Percentiles rank a stretch among this genome's conserved stretches.
Evolutionary conservation across 2,113 vertebrate species (phyloP).

Genomic region (Lates calcarifer): DNA sequence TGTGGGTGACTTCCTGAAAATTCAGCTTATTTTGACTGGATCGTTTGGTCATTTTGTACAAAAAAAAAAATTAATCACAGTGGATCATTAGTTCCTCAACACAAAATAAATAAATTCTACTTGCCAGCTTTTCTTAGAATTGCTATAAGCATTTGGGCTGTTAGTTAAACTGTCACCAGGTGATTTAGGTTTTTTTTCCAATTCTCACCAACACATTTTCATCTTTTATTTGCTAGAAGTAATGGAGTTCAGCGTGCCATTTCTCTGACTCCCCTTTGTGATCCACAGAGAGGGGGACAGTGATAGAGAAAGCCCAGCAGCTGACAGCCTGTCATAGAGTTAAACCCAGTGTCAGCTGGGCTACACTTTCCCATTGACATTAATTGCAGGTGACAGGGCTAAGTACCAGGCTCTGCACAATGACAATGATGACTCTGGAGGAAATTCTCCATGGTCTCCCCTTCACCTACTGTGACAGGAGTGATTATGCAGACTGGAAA

Average conservation of each 20-base stretch:
- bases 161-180: background rate
- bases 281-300: slow-evolving; percentile 39
- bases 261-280: slow-evolving; percentile 35
- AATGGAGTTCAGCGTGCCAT: background rate
- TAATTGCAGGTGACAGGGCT: slow-evolving; percentile 84
- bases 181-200: background rate
- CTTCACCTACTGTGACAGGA: slow-evolving; percentile 72
- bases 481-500: slow-evolving; percentile 73
- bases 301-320: slow-evolving; percentile 42
- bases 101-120: background rate
- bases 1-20: background rate
- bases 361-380: slow-evolving; percentile 71
- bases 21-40: background rate
- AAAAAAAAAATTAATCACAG: too few species aligned
- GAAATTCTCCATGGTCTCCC: slow-evolving; percentile 76
- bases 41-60: too few species aligned
- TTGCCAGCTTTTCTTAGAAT: background rate
- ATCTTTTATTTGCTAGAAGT: background rate
- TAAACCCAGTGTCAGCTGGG: slow-evolving; percentile 70
- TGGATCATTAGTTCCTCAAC: too few species aligned
- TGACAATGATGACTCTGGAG: slow-evolving; percentile 78
- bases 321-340: slow-evolving; percentile 76
- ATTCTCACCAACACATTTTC: background rate
- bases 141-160: background rate
- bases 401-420: slow-evolving; percentile 78